Evolutionary conservation across 1,140 invertebrate species (phyloP).

Genomic region (Drosophila biarmipes): DNA sequence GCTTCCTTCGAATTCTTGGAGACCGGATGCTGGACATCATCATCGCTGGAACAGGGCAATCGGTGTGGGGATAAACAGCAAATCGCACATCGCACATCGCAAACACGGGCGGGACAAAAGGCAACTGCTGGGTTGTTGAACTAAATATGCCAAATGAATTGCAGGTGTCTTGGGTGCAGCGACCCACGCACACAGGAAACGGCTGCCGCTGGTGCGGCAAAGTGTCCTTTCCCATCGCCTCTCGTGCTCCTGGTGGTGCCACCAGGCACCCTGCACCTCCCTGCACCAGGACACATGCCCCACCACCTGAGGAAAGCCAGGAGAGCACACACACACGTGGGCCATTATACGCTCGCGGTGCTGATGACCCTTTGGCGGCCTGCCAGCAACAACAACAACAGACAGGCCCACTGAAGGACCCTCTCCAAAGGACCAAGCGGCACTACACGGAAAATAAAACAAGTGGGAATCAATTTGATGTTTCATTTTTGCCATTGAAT

Average conservation of each 20-base stretch:
- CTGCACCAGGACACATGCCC: slow-evolving; percentile 10
- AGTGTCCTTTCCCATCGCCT: slow-evolving; percentile 38
- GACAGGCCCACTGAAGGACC: slow-evolving; percentile 3
- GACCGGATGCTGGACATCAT: slow-evolving; percentile 8
- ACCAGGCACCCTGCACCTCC: background rate
- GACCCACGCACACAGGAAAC: slow-evolving; percentile 64
- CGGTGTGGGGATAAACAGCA: background rate
- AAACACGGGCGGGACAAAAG: slow-evolving; percentile 8
- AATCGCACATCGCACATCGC: background rate
- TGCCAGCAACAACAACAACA: slow-evolving; percentile 23
- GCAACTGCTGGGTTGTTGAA: slow-evolving; percentile 60
- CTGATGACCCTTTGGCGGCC: slow-evolving; percentile 59
- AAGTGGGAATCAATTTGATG: too few relatives aligned
- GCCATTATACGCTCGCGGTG: slow-evolving; percentile 47
- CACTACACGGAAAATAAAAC: too few relatives aligned
- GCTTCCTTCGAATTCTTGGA: slow-evolving; percentile 16
- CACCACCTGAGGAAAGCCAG: background rate
- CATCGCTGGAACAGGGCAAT: background rate
- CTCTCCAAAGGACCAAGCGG: slow-evolving; percentile 1
- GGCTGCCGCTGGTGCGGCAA: slow-evolving; percentile 19
- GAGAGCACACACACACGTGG: slow-evolving; percentile 5
- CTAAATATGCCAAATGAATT: slow-evolving; percentile 68
- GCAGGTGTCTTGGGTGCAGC: slow-evolving; percentile 64
- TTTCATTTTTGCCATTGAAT: too few relatives aligned
- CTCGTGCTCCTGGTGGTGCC: background rate